Percentiles rank a stretch among this genome's conserved stretches.
Evolutionary conservation across 1,140 invertebrate genomes (phyloP).

Genomic region (Pectinophora gossypiella): DNA sequence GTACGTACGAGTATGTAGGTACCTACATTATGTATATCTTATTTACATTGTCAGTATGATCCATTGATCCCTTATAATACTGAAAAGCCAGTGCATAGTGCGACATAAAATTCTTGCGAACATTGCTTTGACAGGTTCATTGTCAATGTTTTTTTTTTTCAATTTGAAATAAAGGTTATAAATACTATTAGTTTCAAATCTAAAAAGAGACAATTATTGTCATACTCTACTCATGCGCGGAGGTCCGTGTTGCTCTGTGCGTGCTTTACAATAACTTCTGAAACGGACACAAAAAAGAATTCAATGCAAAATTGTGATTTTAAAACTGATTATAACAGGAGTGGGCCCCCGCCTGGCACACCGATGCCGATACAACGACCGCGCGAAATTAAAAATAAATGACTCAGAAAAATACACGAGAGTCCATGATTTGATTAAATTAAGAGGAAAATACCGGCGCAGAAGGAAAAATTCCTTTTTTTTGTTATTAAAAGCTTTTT

Average conservation of each 20-base stretch:
- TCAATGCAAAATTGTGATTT: background rate
- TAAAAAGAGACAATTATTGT: background rate
- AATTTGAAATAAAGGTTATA: too few relatives aligned
- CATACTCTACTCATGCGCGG: too few relatives aligned
- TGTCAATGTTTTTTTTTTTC: too few relatives aligned
- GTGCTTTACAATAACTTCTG: background rate
- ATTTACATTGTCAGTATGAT: too few relatives aligned
- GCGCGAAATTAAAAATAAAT: slow-evolving; percentile 68
- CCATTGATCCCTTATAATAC: too few relatives aligned
- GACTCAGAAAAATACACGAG: slow-evolving; percentile 61
- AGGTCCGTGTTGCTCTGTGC: too few relatives aligned
- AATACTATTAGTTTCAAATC: background rate
- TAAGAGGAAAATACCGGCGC: slow-evolving; percentile 57
- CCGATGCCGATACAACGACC: background rate
- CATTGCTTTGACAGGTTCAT: too few relatives aligned
- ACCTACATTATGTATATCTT: too few relatives aligned
- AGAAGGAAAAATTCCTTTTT: slow-evolving; percentile 29
- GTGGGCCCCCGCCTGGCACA: background rate
- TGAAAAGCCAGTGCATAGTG: too few relatives aligned
- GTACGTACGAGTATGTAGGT: background rate
- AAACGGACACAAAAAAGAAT: background rate
- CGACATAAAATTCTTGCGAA: too few relatives aligned
- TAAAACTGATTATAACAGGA: background rate
- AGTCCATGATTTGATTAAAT: slow-evolving; percentile 69
- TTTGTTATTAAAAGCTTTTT: slow-evolving; percentile 58